Percentiles rank a stretch among this genome's conserved stretches.
Conservation (phyloP, 2,113 vertebrate genomes). For the Atractosteus spatula region DNA sequence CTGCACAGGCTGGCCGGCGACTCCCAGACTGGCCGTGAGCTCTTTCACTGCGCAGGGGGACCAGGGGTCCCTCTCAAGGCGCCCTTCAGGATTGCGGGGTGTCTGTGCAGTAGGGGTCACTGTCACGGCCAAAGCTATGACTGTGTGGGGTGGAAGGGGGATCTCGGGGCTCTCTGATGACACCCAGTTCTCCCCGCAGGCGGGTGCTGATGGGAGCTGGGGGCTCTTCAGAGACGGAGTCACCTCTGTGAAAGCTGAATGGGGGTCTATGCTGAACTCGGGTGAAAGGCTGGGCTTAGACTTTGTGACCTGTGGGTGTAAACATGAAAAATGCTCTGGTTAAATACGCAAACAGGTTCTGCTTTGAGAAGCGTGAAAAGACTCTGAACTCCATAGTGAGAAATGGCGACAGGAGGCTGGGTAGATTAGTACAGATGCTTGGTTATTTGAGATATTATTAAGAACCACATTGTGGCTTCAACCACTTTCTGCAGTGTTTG, state of each 20-base stretch:
- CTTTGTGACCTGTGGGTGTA: constrained; percentile 14
- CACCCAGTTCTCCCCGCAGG: no score
- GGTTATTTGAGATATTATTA: background rate
- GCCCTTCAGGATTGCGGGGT: background rate
- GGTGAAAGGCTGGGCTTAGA: constrained; percentile 10
- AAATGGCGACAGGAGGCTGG: background rate
- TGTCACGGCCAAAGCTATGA: background rate
- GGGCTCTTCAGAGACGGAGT: background rate
- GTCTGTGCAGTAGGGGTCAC: background rate
- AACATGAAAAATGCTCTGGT: background rate
- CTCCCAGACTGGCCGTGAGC: background rate
- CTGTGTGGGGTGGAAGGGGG: no score
- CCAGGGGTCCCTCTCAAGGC: background rate
- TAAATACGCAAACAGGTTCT: no score
- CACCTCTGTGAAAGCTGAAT: constrained; percentile 5
- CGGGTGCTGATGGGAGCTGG: background rate
- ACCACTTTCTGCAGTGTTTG: background rate
- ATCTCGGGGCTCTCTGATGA: no score
- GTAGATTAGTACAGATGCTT: constrained; percentile 1
- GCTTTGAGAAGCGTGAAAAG: no score
- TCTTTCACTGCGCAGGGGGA: background rate
- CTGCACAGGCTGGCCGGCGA: background rate
- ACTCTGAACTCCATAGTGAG: background rate
- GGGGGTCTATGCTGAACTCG: background rate
- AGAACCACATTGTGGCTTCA: background rate